Evolutionary conservation across 2,797 vertebrate genomes (phyloP), one percentile per base, ranked within the genome.

Genomic region (Amniataba percoides): DNA sequence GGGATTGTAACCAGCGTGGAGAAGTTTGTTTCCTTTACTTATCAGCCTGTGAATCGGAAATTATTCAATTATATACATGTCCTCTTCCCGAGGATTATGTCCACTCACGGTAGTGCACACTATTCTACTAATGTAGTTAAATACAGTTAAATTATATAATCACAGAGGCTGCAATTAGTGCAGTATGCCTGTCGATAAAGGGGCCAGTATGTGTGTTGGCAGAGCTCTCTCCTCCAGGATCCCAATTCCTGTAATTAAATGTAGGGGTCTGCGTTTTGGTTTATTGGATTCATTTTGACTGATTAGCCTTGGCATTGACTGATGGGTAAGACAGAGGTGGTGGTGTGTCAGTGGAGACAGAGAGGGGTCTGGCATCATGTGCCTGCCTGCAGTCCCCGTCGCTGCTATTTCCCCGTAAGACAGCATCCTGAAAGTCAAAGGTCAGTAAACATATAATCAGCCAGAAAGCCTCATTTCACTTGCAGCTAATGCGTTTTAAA

Each of bases 81-180:
- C 88, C 85, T 84, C 74, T 88, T 79, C 81, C 75, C 46, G 9
- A 75, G 53, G 63, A 89, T 89, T 72, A 84, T 63, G 51, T 83
- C 71, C 71, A 77, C 68, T 83, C 55, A 81, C 59, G 60, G 86
- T 76, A 82, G 74, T 69, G 70, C 65, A 62, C 77, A 81, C 81
- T 69, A 81, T 88, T 88, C 77, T 76, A 65, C 89, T 93, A 94
- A 95, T 91, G 68, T 42, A 48, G 77, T 93, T 94, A 93, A 94
- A 93, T 93, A 92, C 90, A 87, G 89, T 93, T 89, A 89, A 93
- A 94, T 90, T 81, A 88, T 81, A 89, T 91, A 92, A 93, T 92
- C 74, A 77, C 86, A 60, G 71, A 59, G 71, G 59, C 84, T 86
- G 91, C 86, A 87, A 90, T 90, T 92, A 93, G 89, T 80, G 46